Evolutionary conservation across 1,140 invertebrate genomes (phyloP).

Genomic region (Drosophila parabipectinata): DNA sequence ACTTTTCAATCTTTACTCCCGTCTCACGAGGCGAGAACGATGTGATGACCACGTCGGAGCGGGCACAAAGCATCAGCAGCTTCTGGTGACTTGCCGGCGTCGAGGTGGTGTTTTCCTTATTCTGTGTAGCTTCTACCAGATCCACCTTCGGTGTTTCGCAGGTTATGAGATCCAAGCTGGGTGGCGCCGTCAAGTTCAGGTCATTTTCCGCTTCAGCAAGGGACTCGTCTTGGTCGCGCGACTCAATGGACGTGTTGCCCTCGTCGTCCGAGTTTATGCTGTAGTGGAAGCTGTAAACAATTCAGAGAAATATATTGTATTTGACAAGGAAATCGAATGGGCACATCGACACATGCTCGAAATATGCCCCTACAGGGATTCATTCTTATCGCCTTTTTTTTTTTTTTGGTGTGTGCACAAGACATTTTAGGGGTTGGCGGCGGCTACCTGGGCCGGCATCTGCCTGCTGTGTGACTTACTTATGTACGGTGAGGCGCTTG

Average conservation of each 20-base stretch:
- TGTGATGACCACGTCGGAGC: conserved; percentile 72
- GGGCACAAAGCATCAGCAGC: conserved; percentile 53
- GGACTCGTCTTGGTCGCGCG: conserved; percentile 31
- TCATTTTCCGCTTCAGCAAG: conserved; percentile 8
- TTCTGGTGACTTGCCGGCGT: conserved; percentile 45
- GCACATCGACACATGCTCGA: conserved; percentile 18
- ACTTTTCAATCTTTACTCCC: conserved; percentile 72
- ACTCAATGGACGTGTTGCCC: conserved; percentile 72
- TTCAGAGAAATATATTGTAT: background rate
- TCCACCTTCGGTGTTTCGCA: conserved; percentile 63
- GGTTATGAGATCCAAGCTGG: conserved; percentile 12
- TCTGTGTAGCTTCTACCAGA: conserved; percentile 71
- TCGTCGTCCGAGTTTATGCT: conserved; percentile 77
- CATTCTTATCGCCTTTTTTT: conserved; percentile 6
- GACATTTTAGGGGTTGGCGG: conserved; percentile 40
- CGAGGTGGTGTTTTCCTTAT: conserved; percentile 73
- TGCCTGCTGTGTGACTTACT: conserved; percentile 59
- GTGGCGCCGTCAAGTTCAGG: conserved; percentile 24
- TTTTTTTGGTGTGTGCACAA: background rate
- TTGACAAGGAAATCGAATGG: background rate
- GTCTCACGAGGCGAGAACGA: conserved; percentile 77
- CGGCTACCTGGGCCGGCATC: conserved; percentile 37
- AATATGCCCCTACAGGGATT: conserved; percentile 2
- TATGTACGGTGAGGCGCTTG: conserved; percentile 69
- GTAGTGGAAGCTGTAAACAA: conserved; percentile 67